Base-by-base conservation (phyloP, 2,888 invertebrate species). In the Pollenia labialis region DNA sequence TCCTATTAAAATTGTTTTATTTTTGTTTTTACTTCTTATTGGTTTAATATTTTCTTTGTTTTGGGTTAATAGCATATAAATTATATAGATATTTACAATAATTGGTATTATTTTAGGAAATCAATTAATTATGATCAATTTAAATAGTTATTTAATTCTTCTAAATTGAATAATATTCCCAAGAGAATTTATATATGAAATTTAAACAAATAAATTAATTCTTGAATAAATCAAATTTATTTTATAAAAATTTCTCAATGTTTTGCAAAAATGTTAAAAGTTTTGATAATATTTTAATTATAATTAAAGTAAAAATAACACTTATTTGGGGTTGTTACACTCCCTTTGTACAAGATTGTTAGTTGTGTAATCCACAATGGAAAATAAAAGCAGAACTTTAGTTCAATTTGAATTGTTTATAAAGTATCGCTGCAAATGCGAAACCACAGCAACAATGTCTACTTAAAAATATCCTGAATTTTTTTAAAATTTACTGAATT, bases 81-180 rank as follows among this genome's bases (percentile, higher is more conserved):
- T 84, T 76, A 62, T 6, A 32, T 6, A 32, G 32, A 32, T 32
- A 32, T 32, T 32, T 6, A 6, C 32, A 50, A 42, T 42, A 50
- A 54, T 77, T 76, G 12, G 10, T 56, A 74, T 77, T 77, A 44
- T 50, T 76, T 40, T 60, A 64, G 68, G 50, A 84, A 84, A 84
- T 87, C 84, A 87, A 87, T 87, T 87, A 84, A 81, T 87, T 84
- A 56, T 48, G 60, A 60, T n/a, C 68, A 68, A 80, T 75, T 75
- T 60, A 60, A 66, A 84, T 60, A 75, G 18, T 12, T 77, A 64
- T 79, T 62, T 79, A 68, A 58, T 58, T 23, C 54, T 56, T 64
- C 18, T 42, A 2, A 11, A 54, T 54, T 32, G 9, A 2, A 54
- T 46, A 18, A 14, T 40, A 69, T 76, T 76, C 75, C 46, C 52